Evolutionary conservation across 2,888 invertebrate species (phyloP), one percentile per base, ranked within the genome.

Genomic region (Drosophila borealis): DNA sequence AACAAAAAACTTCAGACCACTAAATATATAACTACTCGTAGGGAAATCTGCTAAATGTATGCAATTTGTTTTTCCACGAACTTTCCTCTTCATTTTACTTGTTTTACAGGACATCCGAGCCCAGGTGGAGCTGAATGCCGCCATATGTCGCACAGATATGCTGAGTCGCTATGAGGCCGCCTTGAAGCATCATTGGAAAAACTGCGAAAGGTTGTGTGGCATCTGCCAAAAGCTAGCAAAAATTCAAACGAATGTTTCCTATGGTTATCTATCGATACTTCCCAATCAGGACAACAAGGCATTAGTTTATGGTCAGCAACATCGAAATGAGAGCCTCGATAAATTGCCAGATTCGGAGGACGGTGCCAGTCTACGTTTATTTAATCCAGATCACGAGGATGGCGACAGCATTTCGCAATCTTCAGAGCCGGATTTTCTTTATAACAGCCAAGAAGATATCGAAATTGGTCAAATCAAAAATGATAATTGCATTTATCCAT

Each of bases 121-220:
- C 1, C 94, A 96, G 81, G 96, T 96, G 0, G 96, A 97, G 90
- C 93, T 97, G 2, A 95, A 96, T 1, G 95, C 95, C 0, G 94
- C 95, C 65, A 94, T 96, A 60, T 94, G 96, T 4, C 93, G 96
- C 73, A 94, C 96, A 4, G 94, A 94, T 89, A 92, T 96, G 37
- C 94, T 97, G 60, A 94, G 94, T 5, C 95, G 96, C 80, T 95
- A 96, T 61, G 96, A 97, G 91, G 94, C 94, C 57, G 94, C 96
- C 57, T 92, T 95, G 2, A 93, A 95, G 8, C 95, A 95, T 79
- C 44, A 83, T 87, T 45, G 79, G 78, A 21, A 80, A 79, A 36
- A 78, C 85, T 51, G 73, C 81, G 0, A 89, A 78, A 41, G 81
- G 93, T 94, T 70, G 94, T 94, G 65, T 93, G 94, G 74, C 93